Evolutionary conservation across 2,888 invertebrate genomes (phyloP), one percentile per base, ranked within the genome.

Genomic region (Agrypnus murinus): DNA sequence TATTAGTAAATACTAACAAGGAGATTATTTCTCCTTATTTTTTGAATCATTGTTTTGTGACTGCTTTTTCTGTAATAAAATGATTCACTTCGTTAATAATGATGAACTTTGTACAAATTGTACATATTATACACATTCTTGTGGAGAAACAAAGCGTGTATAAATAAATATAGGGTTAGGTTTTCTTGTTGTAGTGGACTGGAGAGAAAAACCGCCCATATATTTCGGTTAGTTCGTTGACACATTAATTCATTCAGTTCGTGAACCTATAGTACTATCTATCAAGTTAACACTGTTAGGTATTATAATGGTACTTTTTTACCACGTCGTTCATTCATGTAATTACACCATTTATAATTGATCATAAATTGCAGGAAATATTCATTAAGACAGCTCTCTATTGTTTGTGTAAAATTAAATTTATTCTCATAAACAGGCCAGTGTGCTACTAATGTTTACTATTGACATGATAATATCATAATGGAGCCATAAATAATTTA

Each of bases 351-450:
- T 45, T n/a, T n/a, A 64, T 32, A 70, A 25, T 58, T 53, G 57
- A 46, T 38, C 15, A 40, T 34, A 69, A 69, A 43, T 31, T 31
- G 50, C 65, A 70, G 70, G 70, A 70, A 60, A 25, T 46, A 17
- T 8, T 60, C 15, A 60, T 70, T 70, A 50, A 14, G 58, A 48
- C 46, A 31, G 46, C 36, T 9, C n/a, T n/a, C n/a, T 8, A n/a
- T 38, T 38, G 38, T n/a, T 38, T 10, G 38, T 38, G 10, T 38
- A 25, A 25, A 25, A 25, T 25, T 25, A 25, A 38, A n/a, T 38
- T 38, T 38, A 38, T 38, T 38, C 7, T 2, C 38, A 38, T 25
- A 25, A 25, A 25, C 25, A 25, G 25, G 25, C 5, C 25, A 25
- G 25, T 25, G 25, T 25, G 25, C 25, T 25, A 25, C 25, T 25